phyloP scores from a whole-genome alignment of 1,140 invertebrate genomes.

The Saccostrea echinata region DNA sequence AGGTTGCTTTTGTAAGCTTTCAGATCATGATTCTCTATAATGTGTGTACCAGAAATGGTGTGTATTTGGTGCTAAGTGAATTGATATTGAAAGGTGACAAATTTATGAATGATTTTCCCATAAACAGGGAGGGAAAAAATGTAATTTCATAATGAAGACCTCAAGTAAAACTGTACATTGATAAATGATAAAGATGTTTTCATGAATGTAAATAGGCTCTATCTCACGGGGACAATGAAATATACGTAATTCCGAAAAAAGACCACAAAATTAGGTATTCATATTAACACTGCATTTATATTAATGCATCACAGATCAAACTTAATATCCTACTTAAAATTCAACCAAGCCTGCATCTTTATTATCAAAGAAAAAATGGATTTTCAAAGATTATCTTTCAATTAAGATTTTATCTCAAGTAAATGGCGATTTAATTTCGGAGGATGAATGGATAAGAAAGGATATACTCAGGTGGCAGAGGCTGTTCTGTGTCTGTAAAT shows the following conservation, averaged over 20 bases:
- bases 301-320: constrained; percentile 27
- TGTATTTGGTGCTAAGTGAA: background rate
- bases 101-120: background rate
- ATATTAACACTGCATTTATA: constrained; percentile 10
- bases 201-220: constrained; percentile 4
- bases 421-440: background rate
- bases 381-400: constrained; percentile 33
- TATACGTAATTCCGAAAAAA: constrained; percentile 20
- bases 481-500: background rate
- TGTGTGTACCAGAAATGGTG: background rate
- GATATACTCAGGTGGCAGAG: background rate
- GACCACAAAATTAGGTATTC: background rate
- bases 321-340: constrained; percentile 30
- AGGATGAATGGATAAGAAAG: background rate
- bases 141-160: constrained; percentile 19
- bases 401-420: constrained; percentile 26
- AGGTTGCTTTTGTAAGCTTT: too few species aligned
- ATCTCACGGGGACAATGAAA: constrained; percentile 11
- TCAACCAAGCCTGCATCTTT: constrained; percentile 5
- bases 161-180: background rate
- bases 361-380: constrained; percentile 16
- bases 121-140: background rate
- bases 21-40: too few species aligned
- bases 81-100: background rate
- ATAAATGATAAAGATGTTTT: constrained; percentile 17